Percentiles rank a stretch among this genome's conserved stretches.
Evolutionary conservation across 1,140 invertebrate genomes (phyloP).

Genomic region (Mamestra configurata): DNA sequence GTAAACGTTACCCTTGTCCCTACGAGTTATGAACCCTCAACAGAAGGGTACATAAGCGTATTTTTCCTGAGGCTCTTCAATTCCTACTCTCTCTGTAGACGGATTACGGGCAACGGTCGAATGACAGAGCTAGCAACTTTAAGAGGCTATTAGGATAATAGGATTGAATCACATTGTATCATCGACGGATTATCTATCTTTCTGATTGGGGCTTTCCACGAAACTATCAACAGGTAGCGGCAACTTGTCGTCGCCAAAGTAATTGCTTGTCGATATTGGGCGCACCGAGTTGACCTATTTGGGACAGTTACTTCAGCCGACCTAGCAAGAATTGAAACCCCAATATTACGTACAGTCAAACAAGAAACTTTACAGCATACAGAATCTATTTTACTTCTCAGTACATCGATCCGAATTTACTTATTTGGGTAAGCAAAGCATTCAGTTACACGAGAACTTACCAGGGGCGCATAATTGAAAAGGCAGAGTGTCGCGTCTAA

Average conservation of each 20-base stretch:
- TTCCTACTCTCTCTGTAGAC: constrained; percentile 56
- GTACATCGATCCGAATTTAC: not conserved
- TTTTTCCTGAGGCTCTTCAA: constrained; percentile 63
- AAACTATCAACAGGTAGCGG: constrained; percentile 48
- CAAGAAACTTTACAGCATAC: not conserved
- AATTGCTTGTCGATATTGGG: constrained; percentile 43
- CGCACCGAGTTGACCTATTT: constrained; percentile 22
- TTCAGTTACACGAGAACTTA: constrained; percentile 42
- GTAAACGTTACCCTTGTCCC: constrained; percentile 80
- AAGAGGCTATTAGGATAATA: constrained; percentile 64
- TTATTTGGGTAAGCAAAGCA: constrained; percentile 20
- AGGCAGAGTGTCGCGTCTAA: constrained; percentile 61
- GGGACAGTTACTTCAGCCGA: not conserved
- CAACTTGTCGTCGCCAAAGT: constrained; percentile 25
- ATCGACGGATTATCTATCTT: constrained; percentile 39
- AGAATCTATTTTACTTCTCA: not conserved
- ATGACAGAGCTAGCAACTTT: constrained; percentile 59
- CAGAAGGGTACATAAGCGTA: constrained; percentile 63
- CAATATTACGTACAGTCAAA: not conserved
- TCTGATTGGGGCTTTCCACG: constrained; percentile 23
- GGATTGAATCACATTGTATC: constrained; percentile 48
- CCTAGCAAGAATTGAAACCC: not conserved
- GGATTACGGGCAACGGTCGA: constrained; percentile 60
- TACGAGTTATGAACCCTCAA: constrained; percentile 71
- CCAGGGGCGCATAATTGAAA: constrained; percentile 53